phyloP scores from a whole-genome alignment of 2,797 vertebrate genomes.

The Onychomys arenicola region DNA sequence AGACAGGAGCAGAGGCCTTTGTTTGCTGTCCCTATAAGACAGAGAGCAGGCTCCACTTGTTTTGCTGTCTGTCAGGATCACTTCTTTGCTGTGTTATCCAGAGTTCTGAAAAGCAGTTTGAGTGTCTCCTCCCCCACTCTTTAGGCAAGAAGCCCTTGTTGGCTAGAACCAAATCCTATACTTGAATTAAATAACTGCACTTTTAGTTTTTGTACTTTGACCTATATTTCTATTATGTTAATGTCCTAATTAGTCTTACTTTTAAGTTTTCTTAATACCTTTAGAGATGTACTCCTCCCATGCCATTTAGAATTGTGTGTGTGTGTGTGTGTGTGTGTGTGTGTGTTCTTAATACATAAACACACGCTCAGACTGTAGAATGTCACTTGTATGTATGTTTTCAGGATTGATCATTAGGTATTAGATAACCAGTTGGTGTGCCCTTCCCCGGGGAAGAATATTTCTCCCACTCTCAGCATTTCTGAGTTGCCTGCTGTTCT shows the following conservation, averaged over 20 bases:
- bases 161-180: background rate
- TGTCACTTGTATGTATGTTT: background rate
- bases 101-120: background rate
- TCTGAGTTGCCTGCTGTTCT: background rate
- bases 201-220: conserved; percentile 14
- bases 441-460: background rate
- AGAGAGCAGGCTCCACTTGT: background rate
- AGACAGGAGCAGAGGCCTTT: background rate
- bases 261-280: conserved; percentile 19
- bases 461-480: background rate
- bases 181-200: conserved; percentile 30
- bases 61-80: background rate
- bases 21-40: background rate
- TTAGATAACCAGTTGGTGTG: background rate
- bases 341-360: background rate
- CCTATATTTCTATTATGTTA: background rate
- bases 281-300: background rate
- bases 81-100: background rate
- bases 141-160: background rate
- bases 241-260: background rate
- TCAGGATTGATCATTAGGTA: background rate
- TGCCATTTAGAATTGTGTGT: background rate
- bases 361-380: background rate
- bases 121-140: background rate
- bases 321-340: background rate